Evolutionary conservation across 2,888 invertebrate genomes (phyloP).

Genomic region (Beris chalybata): DNA sequence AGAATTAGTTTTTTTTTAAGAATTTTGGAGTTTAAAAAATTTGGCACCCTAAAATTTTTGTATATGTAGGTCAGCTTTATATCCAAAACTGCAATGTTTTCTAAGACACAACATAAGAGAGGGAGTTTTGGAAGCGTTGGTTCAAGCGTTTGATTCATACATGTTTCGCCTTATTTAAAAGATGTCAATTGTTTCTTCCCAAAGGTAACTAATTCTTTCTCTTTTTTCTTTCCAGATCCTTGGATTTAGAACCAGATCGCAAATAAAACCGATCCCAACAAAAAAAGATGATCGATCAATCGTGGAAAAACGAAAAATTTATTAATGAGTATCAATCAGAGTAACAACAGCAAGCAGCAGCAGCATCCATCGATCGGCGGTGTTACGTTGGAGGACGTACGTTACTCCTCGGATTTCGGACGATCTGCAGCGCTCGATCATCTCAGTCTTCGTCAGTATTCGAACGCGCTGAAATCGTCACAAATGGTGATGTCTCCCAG

Average conservation of each 20-base stretch:
- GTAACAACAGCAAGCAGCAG: background rate
- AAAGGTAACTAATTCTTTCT: background rate
- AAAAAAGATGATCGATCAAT: slow-evolving; percentile 21
- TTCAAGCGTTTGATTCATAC: too few species aligned
- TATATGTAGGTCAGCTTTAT: too few species aligned
- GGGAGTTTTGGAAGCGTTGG: too few species aligned
- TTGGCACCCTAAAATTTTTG: too few species aligned
- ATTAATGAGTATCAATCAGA: slow-evolving; percentile 41
- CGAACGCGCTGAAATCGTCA: slow-evolving; percentile 15
- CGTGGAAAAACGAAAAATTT: slow-evolving; percentile 1
- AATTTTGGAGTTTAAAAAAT: too few species aligned
- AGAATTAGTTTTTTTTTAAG: too few species aligned
- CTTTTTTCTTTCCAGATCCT: slow-evolving; percentile 37
- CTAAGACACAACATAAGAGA: too few species aligned
- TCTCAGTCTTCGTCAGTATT: slow-evolving; percentile 24
- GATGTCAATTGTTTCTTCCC: too few species aligned
- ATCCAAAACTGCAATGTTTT: too few species aligned
- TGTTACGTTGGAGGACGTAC: slow-evolving; percentile 1
- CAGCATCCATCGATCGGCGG: background rate
- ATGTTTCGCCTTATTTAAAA: too few species aligned
- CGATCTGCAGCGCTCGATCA: slow-evolving; percentile 2
- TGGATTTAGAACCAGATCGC: slow-evolving; percentile 30
- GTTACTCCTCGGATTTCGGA: background rate
- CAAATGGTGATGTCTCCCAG: slow-evolving; percentile 69
- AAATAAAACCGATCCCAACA: slow-evolving; percentile 37